Base-by-base conservation (phyloP, 2,888 invertebrate species). In the Colostygia pectinataria region DNA sequence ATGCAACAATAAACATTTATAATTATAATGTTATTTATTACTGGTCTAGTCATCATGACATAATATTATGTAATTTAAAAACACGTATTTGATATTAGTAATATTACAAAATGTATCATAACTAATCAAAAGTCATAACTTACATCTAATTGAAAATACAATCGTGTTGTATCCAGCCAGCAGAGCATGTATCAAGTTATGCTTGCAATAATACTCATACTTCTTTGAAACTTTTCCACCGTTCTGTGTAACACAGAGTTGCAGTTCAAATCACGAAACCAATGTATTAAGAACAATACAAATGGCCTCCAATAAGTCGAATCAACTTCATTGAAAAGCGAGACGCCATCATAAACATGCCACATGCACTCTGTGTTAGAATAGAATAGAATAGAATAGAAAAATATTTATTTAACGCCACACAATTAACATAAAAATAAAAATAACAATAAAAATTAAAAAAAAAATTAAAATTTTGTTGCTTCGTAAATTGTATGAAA, bases 401-500 rank as follows among this genome's bases (percentile, higher is more conserved):
- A n/a, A n/a, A n/a, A n/a, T n/a, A n/a, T n/a, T n/a, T n/a, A n/a
- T n/a, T n/a, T n/a, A n/a, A n/a, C n/a, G n/a, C n/a, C n/a, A n/a
- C n/a, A n/a, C n/a, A n/a, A n/a, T n/a, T n/a, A n/a, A n/a, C n/a
- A n/a, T n/a, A n/a, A n/a, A n/a, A n/a, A n/a, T n/a, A n/a, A n/a
- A n/a, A n/a, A n/a, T n/a, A n/a, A n/a, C n/a, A n/a, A n/a, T n/a
- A n/a, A n/a, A n/a, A n/a, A n/a, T n/a, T n/a, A n/a, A n/a, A n/a
- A n/a, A n/a, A n/a, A n/a, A n/a, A n/a, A n/a, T n/a, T n/a, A n/a
- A n/a, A n/a, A n/a, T n/a, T n/a, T 15, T 65, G 59, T 66, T 68
- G 64, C 65, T 68, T 63, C 54, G 63, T 72, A 66, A 71, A 75
- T 74, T 73, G 66, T 62, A 58, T 60, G 59, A 58, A 61, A 58